Conservation (phyloP, 2,888 invertebrate genomes). For the Metalampra italica region DNA sequence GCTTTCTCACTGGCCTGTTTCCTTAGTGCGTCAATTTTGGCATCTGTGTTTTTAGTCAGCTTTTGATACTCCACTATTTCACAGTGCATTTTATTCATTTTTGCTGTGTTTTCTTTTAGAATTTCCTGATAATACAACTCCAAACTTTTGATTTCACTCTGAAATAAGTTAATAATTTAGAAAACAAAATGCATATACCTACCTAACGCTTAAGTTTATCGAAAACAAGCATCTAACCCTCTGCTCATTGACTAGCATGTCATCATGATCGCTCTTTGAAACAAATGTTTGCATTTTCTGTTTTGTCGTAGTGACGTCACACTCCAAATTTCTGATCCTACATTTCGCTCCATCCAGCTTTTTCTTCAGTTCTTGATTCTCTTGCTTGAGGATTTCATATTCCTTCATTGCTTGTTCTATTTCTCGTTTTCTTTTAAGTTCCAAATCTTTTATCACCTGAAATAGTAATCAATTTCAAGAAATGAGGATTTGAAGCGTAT, state of each 20-base stretch:
- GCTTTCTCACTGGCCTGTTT: slow-evolving; percentile 67
- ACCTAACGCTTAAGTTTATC: no score
- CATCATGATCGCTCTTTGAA: slow-evolving; percentile 81
- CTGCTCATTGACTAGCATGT: slow-evolving; percentile 80
- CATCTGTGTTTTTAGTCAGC: slow-evolving; percentile 65
- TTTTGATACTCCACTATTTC: slow-evolving; percentile 63
- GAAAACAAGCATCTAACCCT: slow-evolving; percentile 50
- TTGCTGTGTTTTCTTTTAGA: slow-evolving; percentile 64
- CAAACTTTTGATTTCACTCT: slow-evolving; percentile 71
- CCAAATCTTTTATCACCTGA: slow-evolving; percentile 71
- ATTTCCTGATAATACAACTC: slow-evolving; percentile 70
- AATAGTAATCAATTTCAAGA: slow-evolving; percentile 7
- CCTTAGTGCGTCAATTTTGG: slow-evolving; percentile 68
- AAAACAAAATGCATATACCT: no score
- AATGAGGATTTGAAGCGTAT: not conserved
- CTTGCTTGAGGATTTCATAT: slow-evolving; percentile 70
- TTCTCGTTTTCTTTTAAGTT: slow-evolving; percentile 76
- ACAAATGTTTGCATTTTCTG: slow-evolving; percentile 79
- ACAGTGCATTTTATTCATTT: slow-evolving; percentile 66
- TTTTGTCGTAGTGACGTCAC: slow-evolving; percentile 78
- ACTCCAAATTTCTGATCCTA: slow-evolving; percentile 83
- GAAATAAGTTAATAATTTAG: slow-evolving; percentile 24
- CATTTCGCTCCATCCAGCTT: slow-evolving; percentile 83
- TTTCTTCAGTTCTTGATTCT: slow-evolving; percentile 78
- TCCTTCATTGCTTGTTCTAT: slow-evolving; percentile 80